Percentiles rank a stretch among this genome's conserved stretches.
Conservation (phyloP, 2,797 vertebrate species). For the Chaunax sp. region DNA sequence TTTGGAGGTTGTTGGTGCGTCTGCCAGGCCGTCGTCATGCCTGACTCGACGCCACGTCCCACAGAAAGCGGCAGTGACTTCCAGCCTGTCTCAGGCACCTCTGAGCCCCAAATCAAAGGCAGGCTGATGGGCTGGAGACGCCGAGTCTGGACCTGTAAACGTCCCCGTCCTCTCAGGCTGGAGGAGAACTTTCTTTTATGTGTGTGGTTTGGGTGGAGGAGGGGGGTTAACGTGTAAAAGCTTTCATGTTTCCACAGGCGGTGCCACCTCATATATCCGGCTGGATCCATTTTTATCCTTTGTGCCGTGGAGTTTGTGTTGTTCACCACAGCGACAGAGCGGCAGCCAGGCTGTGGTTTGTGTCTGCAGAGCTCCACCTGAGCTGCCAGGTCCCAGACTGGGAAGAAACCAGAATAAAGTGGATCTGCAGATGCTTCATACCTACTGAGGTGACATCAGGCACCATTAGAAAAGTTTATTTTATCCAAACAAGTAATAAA, state of each 20-base stretch:
- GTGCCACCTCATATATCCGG: conserved; percentile 88
- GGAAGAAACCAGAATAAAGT: neutral
- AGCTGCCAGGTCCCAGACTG: conserved; percentile 78
- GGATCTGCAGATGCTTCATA: conserved; percentile 14
- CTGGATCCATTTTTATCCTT: conserved; percentile 74
- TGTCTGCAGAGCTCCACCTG: conserved; percentile 88
- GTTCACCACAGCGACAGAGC: conserved; percentile 83
- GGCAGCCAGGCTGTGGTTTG: conserved; percentile 90
- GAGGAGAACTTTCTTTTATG: conserved; percentile 52
- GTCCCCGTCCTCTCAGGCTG: conserved; percentile 73
- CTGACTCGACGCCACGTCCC: conserved; percentile 90
- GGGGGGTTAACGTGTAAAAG: conserved; percentile 88
- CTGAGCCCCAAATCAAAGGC: conserved; percentile 36
- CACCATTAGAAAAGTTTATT: neutral
- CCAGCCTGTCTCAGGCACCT: conserved; percentile 43
- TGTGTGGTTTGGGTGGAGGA: conserved; percentile 40
- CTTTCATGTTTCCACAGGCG: conserved; percentile 95
- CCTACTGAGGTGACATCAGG: too few relatives aligned
- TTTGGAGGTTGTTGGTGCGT: conserved; percentile 76
- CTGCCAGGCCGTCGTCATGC: conserved; percentile 87
- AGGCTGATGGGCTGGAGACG: conserved; percentile 86
- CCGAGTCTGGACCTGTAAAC: conserved; percentile 51
- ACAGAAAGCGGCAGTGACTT: conserved; percentile 79
- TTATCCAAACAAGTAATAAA: neutral
- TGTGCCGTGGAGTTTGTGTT: conserved; percentile 71